Base-by-base conservation (phyloP, 2,888 invertebrate species). In the Xestia rhomboidea region DNA sequence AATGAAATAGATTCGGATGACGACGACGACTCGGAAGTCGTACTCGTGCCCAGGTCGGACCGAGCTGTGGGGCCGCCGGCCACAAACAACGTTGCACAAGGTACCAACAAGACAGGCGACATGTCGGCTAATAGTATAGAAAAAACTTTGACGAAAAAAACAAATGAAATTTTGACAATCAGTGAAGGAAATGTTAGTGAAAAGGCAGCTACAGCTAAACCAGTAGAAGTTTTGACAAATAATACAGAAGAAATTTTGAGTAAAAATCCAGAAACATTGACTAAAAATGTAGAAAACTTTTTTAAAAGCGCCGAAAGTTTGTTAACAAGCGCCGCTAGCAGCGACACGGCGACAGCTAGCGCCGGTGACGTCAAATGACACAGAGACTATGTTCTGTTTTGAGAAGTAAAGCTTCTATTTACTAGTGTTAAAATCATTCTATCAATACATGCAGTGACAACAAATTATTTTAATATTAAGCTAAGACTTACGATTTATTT, bases 391-490 rank as follows among this genome's bases (percentile, higher is more conserved):
- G 67, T 79, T 79, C 73, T 77, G 68, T 81, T 79, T 79, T 79
- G 76, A 79, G 57, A 79, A 76, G 57, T 62, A 81, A 67, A 70
- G n/a, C 62, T 77, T 76, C 77, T 82, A 82, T 78, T 83, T 81
- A 76, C 75, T 85, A 77, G 84, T 85, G 78, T 86, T 81, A 86
- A 82, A 84, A 87, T 88, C 82, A 38, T 89, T 86, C 73, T 84
- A 87, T 87, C 81, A 82, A 84, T 90, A 87, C 85, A 82, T 73
- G 77, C 87, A 89, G 83, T 86, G 81, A 89, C 88, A 88, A 87
- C 89, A 90, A 87, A 87, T 82, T 89, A 87, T 89, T 91, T 85
- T 91, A 89, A 88, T 89, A 82, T 84, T 90, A 91, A 91, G 91
- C 87, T 88, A 88, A 90, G 87, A 81, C 57, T 87, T 86, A 82